Evolutionary conservation across 2,113 vertebrate species (phyloP).

Genomic region (Sceloporus undulatus): DNA sequence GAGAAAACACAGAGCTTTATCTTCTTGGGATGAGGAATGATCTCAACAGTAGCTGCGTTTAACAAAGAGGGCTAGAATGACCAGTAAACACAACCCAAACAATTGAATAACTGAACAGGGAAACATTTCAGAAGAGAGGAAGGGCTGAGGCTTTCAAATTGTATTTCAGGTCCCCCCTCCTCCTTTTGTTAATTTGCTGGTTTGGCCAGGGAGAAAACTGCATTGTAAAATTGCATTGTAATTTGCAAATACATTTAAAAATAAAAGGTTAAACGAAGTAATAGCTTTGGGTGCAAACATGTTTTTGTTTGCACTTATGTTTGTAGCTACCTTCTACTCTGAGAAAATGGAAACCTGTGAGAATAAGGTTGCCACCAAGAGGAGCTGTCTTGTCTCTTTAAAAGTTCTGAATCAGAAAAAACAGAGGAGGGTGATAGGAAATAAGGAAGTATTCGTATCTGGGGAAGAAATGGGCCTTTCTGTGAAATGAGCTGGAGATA

Average conservation of each 20-base stretch:
- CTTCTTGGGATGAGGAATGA: slow-evolving; percentile 64
- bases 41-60: slow-evolving; percentile 70
- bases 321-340: not conserved
- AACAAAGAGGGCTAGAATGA: slow-evolving; percentile 72
- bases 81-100: slow-evolving; percentile 65
- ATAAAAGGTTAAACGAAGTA: not conserved
- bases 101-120: slow-evolving; percentile 60
- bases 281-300: not conserved
- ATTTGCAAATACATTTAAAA: not conserved
- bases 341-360: not conserved
- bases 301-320: not conserved
- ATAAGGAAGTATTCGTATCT: not conserved
- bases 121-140: slow-evolving; percentile 34
- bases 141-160: not conserved
- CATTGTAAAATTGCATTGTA: not conserved
- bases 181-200: not conserved
- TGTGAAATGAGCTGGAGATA: not conserved
- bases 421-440: not conserved
- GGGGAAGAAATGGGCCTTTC: not conserved
- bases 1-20: slow-evolving; percentile 66
- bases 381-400: too few species aligned
- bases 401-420: too few species aligned
- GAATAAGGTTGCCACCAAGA: too few species aligned
- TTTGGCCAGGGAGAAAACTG: not conserved
- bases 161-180: not conserved